A percentile compares a stretch with the other conserved stretches of the same genome.
Evolutionary conservation across 2,888 invertebrate genomes (phyloP).

Genomic region (Mantis religiosa): DNA sequence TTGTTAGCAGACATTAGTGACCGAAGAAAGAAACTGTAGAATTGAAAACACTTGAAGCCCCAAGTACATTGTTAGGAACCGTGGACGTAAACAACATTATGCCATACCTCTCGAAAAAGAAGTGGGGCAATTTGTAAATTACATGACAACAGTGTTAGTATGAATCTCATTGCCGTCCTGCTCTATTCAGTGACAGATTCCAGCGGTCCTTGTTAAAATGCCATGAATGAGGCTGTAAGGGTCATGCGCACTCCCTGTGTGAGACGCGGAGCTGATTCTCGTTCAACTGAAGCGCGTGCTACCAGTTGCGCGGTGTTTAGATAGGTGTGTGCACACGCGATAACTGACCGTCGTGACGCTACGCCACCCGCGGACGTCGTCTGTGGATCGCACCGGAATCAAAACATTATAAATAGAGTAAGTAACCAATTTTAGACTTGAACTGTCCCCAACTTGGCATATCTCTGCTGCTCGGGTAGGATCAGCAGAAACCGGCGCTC

Average conservation of each 20-base stretch:
- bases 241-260: neutral
- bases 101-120: no score
- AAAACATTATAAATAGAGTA: conserved; percentile 13
- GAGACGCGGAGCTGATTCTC: neutral
- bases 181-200: no score
- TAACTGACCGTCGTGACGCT: neutral
- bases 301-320: conserved; percentile 13
- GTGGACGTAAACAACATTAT: no score
- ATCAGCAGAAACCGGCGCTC: neutral
- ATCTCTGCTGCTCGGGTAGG: neutral
- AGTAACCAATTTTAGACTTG: conserved; percentile 11
- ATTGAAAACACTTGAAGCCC: no score
- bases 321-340: neutral
- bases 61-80: no score
- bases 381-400: neutral
- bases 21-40: no score
- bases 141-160: no score
- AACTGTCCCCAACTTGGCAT: neutral
- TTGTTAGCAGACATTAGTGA: no score
- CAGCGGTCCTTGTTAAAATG: no score
- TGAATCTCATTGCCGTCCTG: no score
- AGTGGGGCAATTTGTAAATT: no score
- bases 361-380: neutral
- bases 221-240: no score
- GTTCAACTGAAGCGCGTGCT: neutral